Base-by-base conservation (phyloP, 2,888 invertebrate genomes). In the Diarsia dahlii region DNA sequence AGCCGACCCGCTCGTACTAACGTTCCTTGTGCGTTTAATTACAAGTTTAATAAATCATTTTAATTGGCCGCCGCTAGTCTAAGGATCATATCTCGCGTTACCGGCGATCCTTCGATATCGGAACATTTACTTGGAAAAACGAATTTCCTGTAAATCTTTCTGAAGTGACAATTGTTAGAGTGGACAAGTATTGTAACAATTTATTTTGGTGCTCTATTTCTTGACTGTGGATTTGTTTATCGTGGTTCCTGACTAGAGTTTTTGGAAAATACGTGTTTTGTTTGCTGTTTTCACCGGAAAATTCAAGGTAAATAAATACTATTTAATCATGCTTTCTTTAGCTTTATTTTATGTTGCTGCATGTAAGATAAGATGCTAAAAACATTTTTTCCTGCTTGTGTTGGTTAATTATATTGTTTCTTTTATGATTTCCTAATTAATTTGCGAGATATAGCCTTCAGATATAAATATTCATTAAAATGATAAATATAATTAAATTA, bases 211-310 rank as follows among this genome's bases (percentile, higher is more conserved):
- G 88, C 54, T 77, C 56, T 56, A 71, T 93, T 93, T 88, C 89
- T 88, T 92, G 93, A 92, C 92, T 94, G 95, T 95, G 95, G 89
- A 90, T 92, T 92, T 91, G 91, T 92, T 92, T 91, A 78, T 84
- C 89, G 84, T 87, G 92, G 89, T 89, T 90, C 89, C 86, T 87
- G 89, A 91, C 89, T 81, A 82, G 83, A 81, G 81, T 63, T 85
- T 67, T 87, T 86, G 89, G 88, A 88, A 82, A 86, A 58, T 87
- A 83, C 81, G 84, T 84, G 85, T 85, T 87, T 87, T 78, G 74
- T 79, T 82, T 84, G 82, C 84, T 78, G 85, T 83, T 79, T 84
- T 78, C 70, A 76, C 54, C 70, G 74, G 83, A 73, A 84, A 84
- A 86, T 78, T 84, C 56, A 82, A 89, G 89, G 90, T 90, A 89